phyloP scores from a whole-genome alignment of 2,797 vertebrate species.

The Hydrocynus forskahlii region DNA sequence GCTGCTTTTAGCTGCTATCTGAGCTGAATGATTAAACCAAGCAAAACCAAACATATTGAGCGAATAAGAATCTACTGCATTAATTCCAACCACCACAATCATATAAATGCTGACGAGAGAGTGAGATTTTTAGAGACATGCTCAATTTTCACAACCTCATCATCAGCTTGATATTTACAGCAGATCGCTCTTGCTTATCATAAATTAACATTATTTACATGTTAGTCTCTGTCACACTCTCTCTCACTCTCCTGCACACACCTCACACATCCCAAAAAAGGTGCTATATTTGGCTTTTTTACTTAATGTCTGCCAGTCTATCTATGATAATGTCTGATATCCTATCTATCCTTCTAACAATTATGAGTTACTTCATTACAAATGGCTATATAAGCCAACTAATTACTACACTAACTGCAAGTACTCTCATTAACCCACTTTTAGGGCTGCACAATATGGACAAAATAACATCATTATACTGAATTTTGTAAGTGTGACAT shows the following conservation, averaged over 20 bases:
- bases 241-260: background rate
- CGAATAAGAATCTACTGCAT: background rate
- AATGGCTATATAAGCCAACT: constrained; percentile 20
- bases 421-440: background rate
- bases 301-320: constrained; percentile 19
- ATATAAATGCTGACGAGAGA: background rate
- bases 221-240: background rate
- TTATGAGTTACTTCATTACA: constrained; percentile 5
- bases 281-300: constrained; percentile 27
- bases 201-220: constrained; percentile 45
- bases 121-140: constrained; percentile 11
- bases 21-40: too few species aligned
- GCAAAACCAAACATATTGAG: background rate
- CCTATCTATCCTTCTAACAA: background rate
- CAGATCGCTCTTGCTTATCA: constrained; percentile 15
- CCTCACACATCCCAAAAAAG: constrained; percentile 16
- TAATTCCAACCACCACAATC: background rate
- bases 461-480: background rate
- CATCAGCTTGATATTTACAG: constrained; percentile 27
- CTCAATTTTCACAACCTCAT: constrained; percentile 36
- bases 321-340: background rate
- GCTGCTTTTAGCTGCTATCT: too few species aligned
- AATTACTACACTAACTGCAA: background rate
- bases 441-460: background rate
- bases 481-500: too few species aligned